Evolutionary conservation across 2,797 vertebrate species (phyloP), one percentile per base, ranked within the genome.

Genomic region (Bryconaethiops microstoma): DNA sequence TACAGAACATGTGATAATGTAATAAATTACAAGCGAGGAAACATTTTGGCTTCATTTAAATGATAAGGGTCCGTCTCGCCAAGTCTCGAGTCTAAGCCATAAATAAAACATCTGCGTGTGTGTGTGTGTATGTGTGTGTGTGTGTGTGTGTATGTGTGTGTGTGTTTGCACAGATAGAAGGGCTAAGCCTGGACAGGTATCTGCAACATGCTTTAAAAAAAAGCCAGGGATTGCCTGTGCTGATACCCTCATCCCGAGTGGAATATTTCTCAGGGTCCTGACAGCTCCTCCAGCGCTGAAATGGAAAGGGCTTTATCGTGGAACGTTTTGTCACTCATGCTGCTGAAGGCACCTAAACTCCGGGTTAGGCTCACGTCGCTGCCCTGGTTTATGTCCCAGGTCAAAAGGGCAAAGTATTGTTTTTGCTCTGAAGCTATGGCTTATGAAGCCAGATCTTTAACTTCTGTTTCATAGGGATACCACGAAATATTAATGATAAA

Each of bases 1-100:
- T 95, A 93, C 94, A 94, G 95, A 95, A 95, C 94, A 95, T 90
- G 93, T 94, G 95, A 96, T 95, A 95, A 95, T 95, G 92, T 94
- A 95, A 93, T 94, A 95, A 96, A 96, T 96, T 95, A 95, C 94
- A 91, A 93, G 94, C 90, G 92, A 90, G 93, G 93, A 86, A 95
- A 93, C 93, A 91, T 91, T 93, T 93, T 92, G 92, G 95, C 95
- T 96, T 95, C 96, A 96, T 96, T 96, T 95, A 94, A 95, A 95
- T 95, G 95, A 96, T 96, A 96, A 96, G 95, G 94, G 94, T 95
- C 94, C 91, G 93, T 92, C 92, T 91, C 92, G 89, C 93, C 90
- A 94, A 93, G 94, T 92, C 93, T 79, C 52, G 62, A 80, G 45
- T 77, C 60, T 83, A 80, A 83, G 72, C 79, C 82, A 84, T 91